phyloP scores from a whole-genome alignment of 2,888 invertebrate species.

The Bembecia ichneumoniformis region DNA sequence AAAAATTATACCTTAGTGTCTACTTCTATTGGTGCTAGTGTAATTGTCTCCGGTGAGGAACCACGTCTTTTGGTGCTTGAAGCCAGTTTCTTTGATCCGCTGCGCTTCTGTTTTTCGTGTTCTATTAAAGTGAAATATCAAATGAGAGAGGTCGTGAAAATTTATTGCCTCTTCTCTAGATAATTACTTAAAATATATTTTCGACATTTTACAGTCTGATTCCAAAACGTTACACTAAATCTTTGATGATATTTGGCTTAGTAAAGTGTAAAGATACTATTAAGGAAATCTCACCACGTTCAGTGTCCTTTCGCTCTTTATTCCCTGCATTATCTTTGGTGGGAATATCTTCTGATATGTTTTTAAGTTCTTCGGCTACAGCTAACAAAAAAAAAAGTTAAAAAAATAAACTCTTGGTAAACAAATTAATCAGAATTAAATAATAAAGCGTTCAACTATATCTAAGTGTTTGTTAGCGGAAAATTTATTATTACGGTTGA shows the following conservation, averaged over 20 bases:
- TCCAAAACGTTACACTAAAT: too few species aligned
- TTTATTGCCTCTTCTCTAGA: neutral
- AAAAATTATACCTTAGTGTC: conserved; percentile 7
- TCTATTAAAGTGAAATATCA: conserved; percentile 20
- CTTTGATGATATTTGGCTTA: too few species aligned
- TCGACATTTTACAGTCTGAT: too few species aligned
- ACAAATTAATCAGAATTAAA: neutral
- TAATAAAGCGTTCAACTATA: too few species aligned
- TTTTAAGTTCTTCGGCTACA: conserved; percentile 35
- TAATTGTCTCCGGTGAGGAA: conserved; percentile 31
- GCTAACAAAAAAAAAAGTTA: conserved; percentile 16
- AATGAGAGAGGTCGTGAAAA: conserved; percentile 8
- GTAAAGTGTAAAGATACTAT: too few species aligned
- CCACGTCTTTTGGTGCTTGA: conserved; percentile 27
- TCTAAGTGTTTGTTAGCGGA: too few species aligned
- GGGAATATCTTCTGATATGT: conserved; percentile 13
- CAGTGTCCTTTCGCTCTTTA: conserved; percentile 24
- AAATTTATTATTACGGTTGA: too few species aligned
- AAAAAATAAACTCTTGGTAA: neutral
- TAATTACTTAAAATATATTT: too few species aligned
- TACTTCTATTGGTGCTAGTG: conserved; percentile 24
- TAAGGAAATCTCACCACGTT: conserved; percentile 21
- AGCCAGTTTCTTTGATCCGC: conserved; percentile 30
- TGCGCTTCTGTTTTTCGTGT: conserved; percentile 31
- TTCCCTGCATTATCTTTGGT: conserved; percentile 16